Base-by-base conservation (phyloP, 2,113 vertebrate genomes). In the Caranx ignobilis region DNA sequence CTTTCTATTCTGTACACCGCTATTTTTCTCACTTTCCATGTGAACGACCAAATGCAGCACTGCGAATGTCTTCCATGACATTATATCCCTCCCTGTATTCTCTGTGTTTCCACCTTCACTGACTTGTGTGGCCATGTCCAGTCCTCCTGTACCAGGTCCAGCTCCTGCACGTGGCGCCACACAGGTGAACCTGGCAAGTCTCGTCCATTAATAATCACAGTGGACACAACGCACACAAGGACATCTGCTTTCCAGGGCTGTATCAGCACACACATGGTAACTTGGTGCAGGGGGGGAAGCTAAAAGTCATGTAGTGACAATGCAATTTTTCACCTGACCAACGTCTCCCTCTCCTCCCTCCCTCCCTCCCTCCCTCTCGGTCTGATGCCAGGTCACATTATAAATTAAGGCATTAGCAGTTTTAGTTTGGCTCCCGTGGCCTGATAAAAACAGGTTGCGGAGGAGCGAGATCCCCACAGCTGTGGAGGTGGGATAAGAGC, bases 211-310 rank as follows among this genome's bases (percentile, higher is more conserved):
- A 89, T 92, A 84, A 90, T 88, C 84, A 84, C 71, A 83, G 69
- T 71, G 39, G 39, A 41, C 39, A 10, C 39, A 9, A 41, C 39
- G 71, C 82, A 57, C 75, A 82, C 77, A 79, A 84, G 84, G 88
- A 90, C 89, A 80, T 91, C 76, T 84, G 82, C 86, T 84, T 83
- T 84, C 79, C n/a, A n/a, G 21, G 83, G 89, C 88, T 87, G 84
- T 39, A 79, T 91, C 89, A 89, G 89, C 71, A 73, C 77, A 76
- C 62, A 81, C 70, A 86, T 71, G 60, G 82, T 76, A 74, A 89
- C 83, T 52, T 82, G 77, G 86, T 79, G 81, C 89, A 83, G 75
- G 75, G 67, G 64, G 85, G 26, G 26, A 26, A 26, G 77, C 87
- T 88, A 77, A 86, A 80, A 87, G 81, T 88, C 70, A 37, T 2